These are phyloP conservation scores for Apeltes quadracus DNA, from an alignment of 2,113 vertebrate genomes.

Conservation along the genomic window DNA sequence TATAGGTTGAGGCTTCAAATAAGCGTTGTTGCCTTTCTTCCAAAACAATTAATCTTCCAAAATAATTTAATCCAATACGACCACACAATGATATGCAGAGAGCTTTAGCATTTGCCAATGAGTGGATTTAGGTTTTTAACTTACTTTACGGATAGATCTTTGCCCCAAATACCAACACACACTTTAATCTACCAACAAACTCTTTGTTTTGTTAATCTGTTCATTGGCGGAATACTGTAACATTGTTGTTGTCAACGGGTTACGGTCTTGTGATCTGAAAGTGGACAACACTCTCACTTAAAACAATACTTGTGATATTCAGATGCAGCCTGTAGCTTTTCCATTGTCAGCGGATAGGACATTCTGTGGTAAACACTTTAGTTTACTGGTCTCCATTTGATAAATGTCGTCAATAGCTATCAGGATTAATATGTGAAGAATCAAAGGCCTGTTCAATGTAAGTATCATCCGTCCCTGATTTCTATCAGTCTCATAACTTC, in stretches of 20 bases:
- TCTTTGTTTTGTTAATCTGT: conserved; percentile 64
- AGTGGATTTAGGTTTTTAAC: background rate
- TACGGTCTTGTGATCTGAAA: background rate
- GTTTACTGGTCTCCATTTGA: background rate
- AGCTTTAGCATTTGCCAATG: background rate
- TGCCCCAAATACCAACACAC: conserved; percentile 31
- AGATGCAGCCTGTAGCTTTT: conserved; percentile 7
- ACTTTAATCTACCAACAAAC: conserved; percentile 29
- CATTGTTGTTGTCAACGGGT: conserved; percentile 43
- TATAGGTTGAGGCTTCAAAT: too few relatives aligned
- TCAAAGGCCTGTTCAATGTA: background rate
- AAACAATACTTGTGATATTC: background rate
- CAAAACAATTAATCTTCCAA: too few relatives aligned
- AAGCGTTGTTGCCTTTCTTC: too few relatives aligned
- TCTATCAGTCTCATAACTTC: background rate
- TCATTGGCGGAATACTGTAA: conserved; percentile 44
- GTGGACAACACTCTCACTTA: background rate
- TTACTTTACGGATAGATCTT: conserved; percentile 8
- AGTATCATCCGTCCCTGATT: background rate
- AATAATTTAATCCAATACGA: background rate
- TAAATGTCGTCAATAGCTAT: background rate
- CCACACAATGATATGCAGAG: background rate
- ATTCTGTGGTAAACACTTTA: too few relatives aligned
- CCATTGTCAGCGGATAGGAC: background rate
- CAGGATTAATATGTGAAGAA: background rate